These are phyloP conservation scores for Formica aserva DNA, from an alignment of 2,888 invertebrate species.

Conservation along the genomic window DNA sequence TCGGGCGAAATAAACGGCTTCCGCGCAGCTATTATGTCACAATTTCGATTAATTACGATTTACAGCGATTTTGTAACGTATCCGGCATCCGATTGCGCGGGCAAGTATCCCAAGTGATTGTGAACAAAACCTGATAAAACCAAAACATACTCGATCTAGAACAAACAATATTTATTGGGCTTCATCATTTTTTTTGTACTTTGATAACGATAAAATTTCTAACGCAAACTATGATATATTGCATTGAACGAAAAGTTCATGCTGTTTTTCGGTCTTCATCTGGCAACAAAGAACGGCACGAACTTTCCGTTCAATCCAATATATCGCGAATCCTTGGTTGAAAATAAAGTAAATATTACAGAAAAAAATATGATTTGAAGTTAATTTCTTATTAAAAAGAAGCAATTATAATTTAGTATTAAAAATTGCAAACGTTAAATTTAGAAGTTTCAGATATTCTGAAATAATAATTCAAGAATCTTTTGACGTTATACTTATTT, in stretches of 20 bases:
- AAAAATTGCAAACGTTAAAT: not conserved
- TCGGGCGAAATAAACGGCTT: conserved; percentile 26
- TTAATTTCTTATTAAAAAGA: not conserved
- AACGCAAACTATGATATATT: not conserved
- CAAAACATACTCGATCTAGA: not conserved
- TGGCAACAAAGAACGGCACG: too few relatives aligned
- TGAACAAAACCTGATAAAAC: not conserved
- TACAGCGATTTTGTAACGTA: not conserved
- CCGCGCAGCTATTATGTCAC: not conserved
- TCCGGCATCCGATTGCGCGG: not conserved
- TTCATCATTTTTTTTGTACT: not conserved
- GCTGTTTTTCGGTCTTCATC: too few relatives aligned
- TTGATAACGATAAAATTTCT: not conserved
- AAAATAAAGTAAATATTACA: not conserved
- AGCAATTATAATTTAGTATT: not conserved
- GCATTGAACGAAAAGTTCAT: too few relatives aligned
- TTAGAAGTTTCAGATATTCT: not conserved
- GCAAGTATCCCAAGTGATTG: conserved; percentile 8
- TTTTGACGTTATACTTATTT: not conserved
- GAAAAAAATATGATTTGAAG: not conserved
- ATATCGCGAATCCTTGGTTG: not conserved
- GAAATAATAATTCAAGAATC: not conserved
- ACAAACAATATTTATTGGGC: not conserved
- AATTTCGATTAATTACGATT: conserved; percentile 31
- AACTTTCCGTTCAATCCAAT: too few relatives aligned